These are phyloP conservation scores for Cybosia mesomella DNA, from an alignment of 2,888 invertebrate species.

Conservation along the genomic window DNA sequence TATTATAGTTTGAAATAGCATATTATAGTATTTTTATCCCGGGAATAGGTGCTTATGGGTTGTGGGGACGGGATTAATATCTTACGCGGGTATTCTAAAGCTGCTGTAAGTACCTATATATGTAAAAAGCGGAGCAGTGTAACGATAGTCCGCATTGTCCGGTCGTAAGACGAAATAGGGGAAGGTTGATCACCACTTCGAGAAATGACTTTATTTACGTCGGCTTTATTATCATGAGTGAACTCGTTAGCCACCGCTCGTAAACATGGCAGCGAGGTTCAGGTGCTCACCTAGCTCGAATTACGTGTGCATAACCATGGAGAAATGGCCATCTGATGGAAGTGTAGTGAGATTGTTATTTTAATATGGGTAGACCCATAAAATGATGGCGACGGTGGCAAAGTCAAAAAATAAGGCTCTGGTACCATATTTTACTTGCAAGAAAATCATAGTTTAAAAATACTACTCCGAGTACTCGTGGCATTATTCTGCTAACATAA, in stretches of 20 bases:
- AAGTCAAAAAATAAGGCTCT: too few relatives aligned
- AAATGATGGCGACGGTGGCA: too few relatives aligned
- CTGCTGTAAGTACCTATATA: not conserved
- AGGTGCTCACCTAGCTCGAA: slow-evolving; percentile 56
- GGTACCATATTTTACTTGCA: too few relatives aligned
- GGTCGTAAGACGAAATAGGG: not conserved
- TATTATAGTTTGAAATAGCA: too few relatives aligned
- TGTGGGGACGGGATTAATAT: too few relatives aligned
- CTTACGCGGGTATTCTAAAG: not conserved
- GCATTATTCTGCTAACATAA: too few relatives aligned
- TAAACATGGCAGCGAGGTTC: slow-evolving; percentile 62
- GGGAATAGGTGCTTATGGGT: too few relatives aligned
- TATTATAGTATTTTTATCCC: too few relatives aligned
- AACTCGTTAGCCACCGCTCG: slow-evolving; percentile 70
- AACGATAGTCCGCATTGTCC: not conserved
- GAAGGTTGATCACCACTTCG: slow-evolving; percentile 24
- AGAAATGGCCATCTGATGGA: not conserved
- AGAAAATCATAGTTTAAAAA: too few relatives aligned
- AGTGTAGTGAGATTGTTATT: too few relatives aligned
- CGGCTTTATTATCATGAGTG: slow-evolving; percentile 71
- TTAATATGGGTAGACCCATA: too few relatives aligned
- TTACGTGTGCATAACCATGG: slow-evolving; percentile 44
- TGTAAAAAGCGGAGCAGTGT: not conserved
- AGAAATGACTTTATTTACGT: slow-evolving; percentile 68
- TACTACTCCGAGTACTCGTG: too few relatives aligned